A percentile compares a stretch with the other conserved stretches of the same genome.
Evolutionary conservation across 2,113 vertebrate genomes (phyloP).

Genomic region (Psittacara wagleri): DNA sequence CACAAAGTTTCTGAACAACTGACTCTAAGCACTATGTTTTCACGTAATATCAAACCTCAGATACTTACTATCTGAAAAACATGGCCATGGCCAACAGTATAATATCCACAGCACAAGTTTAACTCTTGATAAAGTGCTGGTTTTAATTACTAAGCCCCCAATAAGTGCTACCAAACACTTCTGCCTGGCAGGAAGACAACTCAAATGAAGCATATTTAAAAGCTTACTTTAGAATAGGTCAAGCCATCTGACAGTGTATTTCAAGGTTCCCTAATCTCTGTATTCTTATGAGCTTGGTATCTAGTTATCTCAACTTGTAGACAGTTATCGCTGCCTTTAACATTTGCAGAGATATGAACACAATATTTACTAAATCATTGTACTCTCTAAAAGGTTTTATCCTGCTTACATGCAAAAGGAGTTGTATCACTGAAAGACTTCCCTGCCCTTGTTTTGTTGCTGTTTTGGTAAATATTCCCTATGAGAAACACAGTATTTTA

Average conservation of each 20-base stretch:
- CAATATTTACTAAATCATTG: background rate
- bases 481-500: background rate
- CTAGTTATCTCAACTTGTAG: background rate
- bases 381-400: background rate
- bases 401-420: background rate
- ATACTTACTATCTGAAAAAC: background rate
- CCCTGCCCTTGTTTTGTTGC: accelerated
- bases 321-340: background rate
- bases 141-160: background rate
- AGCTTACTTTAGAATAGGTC: background rate
- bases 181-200: background rate
- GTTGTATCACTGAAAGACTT: background rate
- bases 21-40: background rate
- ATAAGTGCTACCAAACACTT: background rate
- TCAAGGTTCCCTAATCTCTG: background rate
- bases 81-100: accelerated
- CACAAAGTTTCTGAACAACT: background rate
- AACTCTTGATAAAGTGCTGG: background rate
- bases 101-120: accelerated
- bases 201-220: background rate
- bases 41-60: background rate
- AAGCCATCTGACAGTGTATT: background rate
- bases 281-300: background rate
- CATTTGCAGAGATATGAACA: background rate
- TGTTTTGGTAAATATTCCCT: background rate